Base-by-base conservation (phyloP, 1,140 invertebrate species). In the Drosophila nannoptera region DNA sequence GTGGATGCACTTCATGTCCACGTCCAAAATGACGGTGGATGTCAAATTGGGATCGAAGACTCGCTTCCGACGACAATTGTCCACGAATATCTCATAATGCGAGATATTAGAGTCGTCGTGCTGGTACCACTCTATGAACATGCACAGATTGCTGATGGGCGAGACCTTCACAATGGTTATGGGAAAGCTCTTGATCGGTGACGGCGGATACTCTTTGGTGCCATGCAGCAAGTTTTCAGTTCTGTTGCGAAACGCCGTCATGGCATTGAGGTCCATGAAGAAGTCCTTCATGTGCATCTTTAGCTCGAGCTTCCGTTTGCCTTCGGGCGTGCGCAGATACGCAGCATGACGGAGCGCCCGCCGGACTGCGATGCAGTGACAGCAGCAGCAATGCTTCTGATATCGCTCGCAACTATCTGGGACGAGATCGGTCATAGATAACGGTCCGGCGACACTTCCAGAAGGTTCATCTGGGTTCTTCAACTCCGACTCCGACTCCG, bases 21-120 rank as follows among this genome's bases (percentile, higher is more conserved):
- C 52, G n/a, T 80, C 81, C 1, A 81, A 31, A 0, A 86, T 12
- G 8, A 86, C 60, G 5, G 81, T 75, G 14, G 11, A 4, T 0
- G 46, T 71, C 48, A 50, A 33, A 6, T 35, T 32, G 9, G 58
- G 53, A 58, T 75, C 66, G 12, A 64, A 77, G 6, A 86, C 42
- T 5, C 70, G 66, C 4, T 77, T 74, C n/a, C 9, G 29, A 0
- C 9, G 31, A 12, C 8, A 11, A 1, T 46, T 35, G 22, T 86
- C 81, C 22, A 86, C 71, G 5, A 45, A 77, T 4, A 86, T 75
- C 22, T 66, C 64, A 16, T 77, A 86, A 50, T 86, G 77, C 29
- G 52, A 55, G 4, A 86, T 42, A n/a, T 61, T 46, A 12, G 31
- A n/a, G 5, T 66, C 22, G 43, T 86, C 81, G 29, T 86, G 82